Evolutionary conservation across 37 sponge, comb jelly and placozoan genomes (phyloP).

Genomic region (Agelas oroides): DNA sequence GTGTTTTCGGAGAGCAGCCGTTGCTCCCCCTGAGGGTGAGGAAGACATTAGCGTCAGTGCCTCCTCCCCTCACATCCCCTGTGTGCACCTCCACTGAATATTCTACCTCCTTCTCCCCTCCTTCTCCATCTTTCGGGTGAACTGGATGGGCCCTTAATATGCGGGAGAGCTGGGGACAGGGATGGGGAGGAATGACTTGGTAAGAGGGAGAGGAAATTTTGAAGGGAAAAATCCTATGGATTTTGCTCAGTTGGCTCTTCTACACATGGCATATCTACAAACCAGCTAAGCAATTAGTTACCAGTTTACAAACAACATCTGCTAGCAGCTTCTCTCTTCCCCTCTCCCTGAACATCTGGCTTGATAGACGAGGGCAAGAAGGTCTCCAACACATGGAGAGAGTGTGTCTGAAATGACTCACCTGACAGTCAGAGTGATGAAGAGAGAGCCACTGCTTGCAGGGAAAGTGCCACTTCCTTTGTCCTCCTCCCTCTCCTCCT

Average conservation of each 20-base stretch:
- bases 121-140: neutral
- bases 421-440: conserved; percentile 71
- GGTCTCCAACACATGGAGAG: no score
- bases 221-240: no score
- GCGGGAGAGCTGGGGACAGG: neutral
- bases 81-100: conserved; percentile 47
- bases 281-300: no score
- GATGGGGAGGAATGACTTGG: no score
- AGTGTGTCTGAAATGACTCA: neutral
- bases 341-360: no score
- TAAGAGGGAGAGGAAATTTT: no score
- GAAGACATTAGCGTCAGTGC: conserved; percentile 82
- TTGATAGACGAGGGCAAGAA: no score
- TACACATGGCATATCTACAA: no score
- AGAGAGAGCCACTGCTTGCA: conserved; percentile 84
- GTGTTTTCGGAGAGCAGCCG: conserved; percentile 51
- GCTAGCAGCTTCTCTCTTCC: no score
- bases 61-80: conserved; percentile 75
- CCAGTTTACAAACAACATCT: no score
- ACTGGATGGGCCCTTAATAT: conserved; percentile 7
- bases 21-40: conserved; percentile 67
- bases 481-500: conserved; percentile 4
- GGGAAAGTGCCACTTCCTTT: conserved; percentile 72
- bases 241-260: no score
- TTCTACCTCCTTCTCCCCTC: neutral